phyloP scores from a whole-genome alignment of 2,113 vertebrate species.

The Seriola aureovittata region DNA sequence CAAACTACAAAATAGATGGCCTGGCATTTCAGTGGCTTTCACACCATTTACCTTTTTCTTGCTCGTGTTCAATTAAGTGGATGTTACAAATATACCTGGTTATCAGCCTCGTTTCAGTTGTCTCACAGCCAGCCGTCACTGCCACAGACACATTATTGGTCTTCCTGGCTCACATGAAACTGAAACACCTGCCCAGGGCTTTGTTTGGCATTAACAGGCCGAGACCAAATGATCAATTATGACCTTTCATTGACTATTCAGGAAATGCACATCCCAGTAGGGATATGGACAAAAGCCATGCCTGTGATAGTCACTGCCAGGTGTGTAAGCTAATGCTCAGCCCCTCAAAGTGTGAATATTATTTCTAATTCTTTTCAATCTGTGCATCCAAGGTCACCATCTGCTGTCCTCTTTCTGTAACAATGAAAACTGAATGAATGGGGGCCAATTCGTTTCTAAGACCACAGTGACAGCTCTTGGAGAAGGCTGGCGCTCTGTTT shows the following conservation, averaged over 20 bases:
- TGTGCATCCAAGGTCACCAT: conserved; percentile 72
- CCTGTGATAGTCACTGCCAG: conserved; percentile 24
- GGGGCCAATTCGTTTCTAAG: conserved; percentile 41
- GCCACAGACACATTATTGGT: conserved; percentile 45
- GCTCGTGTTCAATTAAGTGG: conserved; percentile 51
- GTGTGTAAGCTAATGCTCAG: conserved; percentile 45
- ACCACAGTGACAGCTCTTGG: conserved; percentile 29
- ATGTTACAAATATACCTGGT: conserved; percentile 44
- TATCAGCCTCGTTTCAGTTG: conserved; percentile 44
- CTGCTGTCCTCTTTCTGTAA: conserved; percentile 60
- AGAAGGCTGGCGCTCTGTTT: conserved; percentile 22
- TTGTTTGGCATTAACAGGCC: conserved; percentile 64
- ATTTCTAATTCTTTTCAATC: conserved; percentile 55
- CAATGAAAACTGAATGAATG: conserved; percentile 38
- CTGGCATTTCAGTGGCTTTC: conserved; percentile 45
- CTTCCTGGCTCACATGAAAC: conserved; percentile 40
- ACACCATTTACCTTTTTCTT: conserved; percentile 29
- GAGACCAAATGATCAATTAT: conserved; percentile 59
- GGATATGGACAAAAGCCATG: conserved; percentile 51
- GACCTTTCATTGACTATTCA: conserved; percentile 53
- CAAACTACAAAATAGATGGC: conserved; percentile 18
- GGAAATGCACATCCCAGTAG: conserved; percentile 15
- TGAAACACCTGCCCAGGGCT: conserved; percentile 56
- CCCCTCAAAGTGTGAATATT: conserved; percentile 56
- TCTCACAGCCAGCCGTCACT: conserved; percentile 20